These are phyloP conservation scores for Lithosia quadra DNA, from an alignment of 2,888 invertebrate genomes.

Conservation along the genomic window DNA sequence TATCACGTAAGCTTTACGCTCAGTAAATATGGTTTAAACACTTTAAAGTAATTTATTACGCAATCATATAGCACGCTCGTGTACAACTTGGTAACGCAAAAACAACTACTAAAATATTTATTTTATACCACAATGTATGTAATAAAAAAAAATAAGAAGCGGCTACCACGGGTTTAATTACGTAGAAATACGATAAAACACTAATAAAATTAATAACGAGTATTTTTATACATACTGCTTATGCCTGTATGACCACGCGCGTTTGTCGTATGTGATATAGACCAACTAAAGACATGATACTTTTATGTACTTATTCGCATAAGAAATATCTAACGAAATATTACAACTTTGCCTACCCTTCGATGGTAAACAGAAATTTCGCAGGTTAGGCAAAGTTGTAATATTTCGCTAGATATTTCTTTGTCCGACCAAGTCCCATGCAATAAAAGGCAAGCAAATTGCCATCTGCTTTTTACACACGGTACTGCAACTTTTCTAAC, in stretches of 20 bases:
- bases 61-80: constrained; percentile 47
- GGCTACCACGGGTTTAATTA: constrained; percentile 7
- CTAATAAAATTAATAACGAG: neutral
- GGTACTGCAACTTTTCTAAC: too few species aligned
- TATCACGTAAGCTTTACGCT: constrained; percentile 57
- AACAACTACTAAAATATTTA: constrained; percentile 3
- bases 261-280: neutral
- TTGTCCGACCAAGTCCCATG: neutral
- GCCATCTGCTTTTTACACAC: neutral
- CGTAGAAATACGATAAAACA: neutral
- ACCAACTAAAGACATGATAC: neutral
- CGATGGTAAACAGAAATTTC: too few species aligned
- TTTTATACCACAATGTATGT: constrained; percentile 13
- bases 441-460: neutral
- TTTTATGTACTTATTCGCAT: neutral
- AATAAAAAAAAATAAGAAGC: constrained; percentile 31
- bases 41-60: constrained; percentile 41
- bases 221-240: neutral
- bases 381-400: too few species aligned
- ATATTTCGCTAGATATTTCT: neutral
- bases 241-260: neutral
- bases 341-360: too few species aligned
- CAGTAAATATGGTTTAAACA: constrained; percentile 46
- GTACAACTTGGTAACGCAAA: constrained; percentile 24
- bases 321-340: too few species aligned